Evolutionary conservation across 1,140 invertebrate species (phyloP).

Genomic region (Dolichoris vasculosae): DNA sequence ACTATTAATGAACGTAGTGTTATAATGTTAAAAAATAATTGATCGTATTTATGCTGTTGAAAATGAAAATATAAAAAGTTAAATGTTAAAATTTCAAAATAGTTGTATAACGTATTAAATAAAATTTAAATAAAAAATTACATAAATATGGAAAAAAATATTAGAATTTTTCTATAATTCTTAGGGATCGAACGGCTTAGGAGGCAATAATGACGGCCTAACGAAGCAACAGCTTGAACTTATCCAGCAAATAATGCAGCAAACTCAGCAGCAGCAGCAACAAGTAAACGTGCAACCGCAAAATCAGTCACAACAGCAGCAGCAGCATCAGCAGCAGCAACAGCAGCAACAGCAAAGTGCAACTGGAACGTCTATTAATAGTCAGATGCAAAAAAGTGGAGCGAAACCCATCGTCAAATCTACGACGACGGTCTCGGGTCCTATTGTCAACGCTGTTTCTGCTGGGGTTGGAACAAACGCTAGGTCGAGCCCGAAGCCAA

Average conservation of each 20-base stretch:
- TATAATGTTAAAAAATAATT: too few relatives aligned
- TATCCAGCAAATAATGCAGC: slow-evolving; percentile 87
- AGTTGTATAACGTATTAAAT: too few relatives aligned
- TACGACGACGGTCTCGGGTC: slow-evolving; percentile 35
- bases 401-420: slow-evolving; percentile 43
- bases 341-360: slow-evolving; percentile 60
- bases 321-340: slow-evolving; percentile 63
- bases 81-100: too few relatives aligned
- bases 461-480: slow-evolving; percentile 55
- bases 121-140: too few relatives aligned
- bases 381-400: slow-evolving; percentile 15
- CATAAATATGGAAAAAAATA: too few relatives aligned
- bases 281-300: slow-evolving; percentile 56
- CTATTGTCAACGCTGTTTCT: slow-evolving; percentile 31
- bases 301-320: slow-evolving; percentile 58
- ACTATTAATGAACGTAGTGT: too few relatives aligned
- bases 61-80: too few relatives aligned
- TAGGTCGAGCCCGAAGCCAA: slow-evolving; percentile 70
- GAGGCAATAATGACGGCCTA: slow-evolving; percentile 79
- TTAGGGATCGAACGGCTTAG: slow-evolving; percentile 71
- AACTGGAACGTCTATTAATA: slow-evolving; percentile 52
- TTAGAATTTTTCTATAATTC: background rate
- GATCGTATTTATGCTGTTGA: too few relatives aligned
- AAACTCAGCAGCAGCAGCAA: slow-evolving; percentile 73
- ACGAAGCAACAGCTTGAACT: slow-evolving; percentile 84